Conservation (phyloP, 2,888 invertebrate genomes). For the Drosophila histrio region DNA sequence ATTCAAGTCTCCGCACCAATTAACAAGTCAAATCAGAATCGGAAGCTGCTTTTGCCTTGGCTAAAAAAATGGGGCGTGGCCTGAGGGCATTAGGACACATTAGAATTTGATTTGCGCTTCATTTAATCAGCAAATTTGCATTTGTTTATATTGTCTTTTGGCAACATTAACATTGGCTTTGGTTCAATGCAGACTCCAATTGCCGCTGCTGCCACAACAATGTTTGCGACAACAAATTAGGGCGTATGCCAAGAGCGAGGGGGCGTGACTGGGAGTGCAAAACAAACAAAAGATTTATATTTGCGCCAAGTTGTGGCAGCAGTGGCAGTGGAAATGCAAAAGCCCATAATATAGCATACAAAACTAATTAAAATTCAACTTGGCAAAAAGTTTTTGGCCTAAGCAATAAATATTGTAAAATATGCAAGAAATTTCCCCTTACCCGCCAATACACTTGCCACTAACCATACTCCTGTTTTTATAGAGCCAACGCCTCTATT, state of each 20-base stretch:
- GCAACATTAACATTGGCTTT: slow-evolving; percentile 43
- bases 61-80: neutral
- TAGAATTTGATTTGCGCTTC: slow-evolving; percentile 68
- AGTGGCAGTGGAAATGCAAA: slow-evolving; percentile 44
- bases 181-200: slow-evolving; percentile 44
- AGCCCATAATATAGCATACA: slow-evolving; percentile 63
- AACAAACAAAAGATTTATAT: slow-evolving; percentile 64
- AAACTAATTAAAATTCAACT: slow-evolving; percentile 80
- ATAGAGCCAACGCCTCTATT: slow-evolving; percentile 22
- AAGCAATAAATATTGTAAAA: slow-evolving; percentile 79
- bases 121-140: slow-evolving; percentile 58
- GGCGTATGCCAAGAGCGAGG: slow-evolving; percentile 6
- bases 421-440: slow-evolving; percentile 50
- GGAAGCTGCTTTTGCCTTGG: neutral
- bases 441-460: neutral
- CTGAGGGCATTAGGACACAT: neutral
- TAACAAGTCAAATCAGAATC: slow-evolving; percentile 37
- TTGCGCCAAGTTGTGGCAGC: slow-evolving; percentile 53
- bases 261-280: slow-evolving; percentile 19
- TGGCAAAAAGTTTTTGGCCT: slow-evolving; percentile 73
- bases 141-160: slow-evolving; percentile 54
- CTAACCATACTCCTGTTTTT: neutral
- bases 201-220: slow-evolving; percentile 60
- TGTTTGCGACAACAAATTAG: slow-evolving; percentile 58
- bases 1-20: slow-evolving; percentile 62